Evolutionary conservation across 2,888 invertebrate species (phyloP).

Genomic region (Allygus modestus): DNA sequence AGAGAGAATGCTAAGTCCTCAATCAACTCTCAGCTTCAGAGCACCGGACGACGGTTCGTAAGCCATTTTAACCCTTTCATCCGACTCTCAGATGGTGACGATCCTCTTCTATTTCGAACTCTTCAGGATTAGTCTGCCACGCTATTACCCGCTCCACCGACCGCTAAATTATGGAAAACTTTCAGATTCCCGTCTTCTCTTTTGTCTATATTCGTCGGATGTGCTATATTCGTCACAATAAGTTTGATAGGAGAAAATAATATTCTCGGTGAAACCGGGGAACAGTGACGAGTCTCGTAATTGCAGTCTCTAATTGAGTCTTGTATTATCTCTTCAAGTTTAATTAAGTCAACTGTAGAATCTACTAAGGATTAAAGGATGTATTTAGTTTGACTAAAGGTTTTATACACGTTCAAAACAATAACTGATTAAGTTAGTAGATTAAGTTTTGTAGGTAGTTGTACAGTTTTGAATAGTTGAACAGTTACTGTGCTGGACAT

Average conservation of each 20-base stretch:
- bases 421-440: no score
- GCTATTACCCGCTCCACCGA: constrained; percentile 29
- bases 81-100: background rate
- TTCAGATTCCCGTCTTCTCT: constrained; percentile 29
- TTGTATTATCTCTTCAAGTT: no score
- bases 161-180: constrained; percentile 54
- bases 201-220: background rate
- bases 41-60: background rate
- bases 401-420: no score
- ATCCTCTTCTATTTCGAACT: constrained; percentile 17
- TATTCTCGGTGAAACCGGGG: background rate
- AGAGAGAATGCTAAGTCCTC: no score
- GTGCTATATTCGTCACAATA: constrained; percentile 19
- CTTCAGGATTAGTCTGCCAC: constrained; percentile 8
- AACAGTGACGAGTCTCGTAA: background rate
- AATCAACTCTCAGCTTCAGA: no score
- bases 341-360: no score
- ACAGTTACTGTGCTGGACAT: no score
- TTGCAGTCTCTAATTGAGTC: background rate
- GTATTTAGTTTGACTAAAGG: no score
- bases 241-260: background rate
- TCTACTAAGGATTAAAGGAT: no score
- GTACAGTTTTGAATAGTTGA: no score
- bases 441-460: no score
- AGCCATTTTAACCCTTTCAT: background rate